phyloP scores from a whole-genome alignment of 2,888 invertebrate genomes.

The Tinea pellionella region DNA sequence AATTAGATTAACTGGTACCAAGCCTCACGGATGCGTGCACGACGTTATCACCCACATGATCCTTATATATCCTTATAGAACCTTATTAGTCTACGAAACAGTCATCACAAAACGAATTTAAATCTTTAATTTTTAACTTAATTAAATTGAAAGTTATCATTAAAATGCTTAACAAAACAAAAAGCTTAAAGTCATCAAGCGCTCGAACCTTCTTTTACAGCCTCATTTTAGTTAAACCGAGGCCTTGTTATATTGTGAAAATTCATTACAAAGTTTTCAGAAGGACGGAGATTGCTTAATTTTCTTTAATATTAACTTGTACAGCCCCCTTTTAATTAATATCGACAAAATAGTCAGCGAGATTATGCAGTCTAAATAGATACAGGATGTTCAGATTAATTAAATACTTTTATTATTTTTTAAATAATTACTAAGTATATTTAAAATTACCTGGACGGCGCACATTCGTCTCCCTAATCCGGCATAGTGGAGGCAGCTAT shows the following conservation, averaged over 20 bases:
- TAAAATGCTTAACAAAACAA: conserved; percentile 27
- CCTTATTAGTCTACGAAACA: too few relatives aligned
- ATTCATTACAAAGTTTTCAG: conserved; percentile 53
- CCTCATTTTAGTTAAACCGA: conserved; percentile 17
- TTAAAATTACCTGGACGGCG: too few relatives aligned
- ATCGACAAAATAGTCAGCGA: conserved; percentile 61
- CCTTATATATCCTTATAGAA: too few relatives aligned
- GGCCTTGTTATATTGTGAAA: conserved; percentile 42
- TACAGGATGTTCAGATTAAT: neutral
- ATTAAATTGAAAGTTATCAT: conserved; percentile 28
- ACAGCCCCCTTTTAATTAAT: conserved; percentile 68
- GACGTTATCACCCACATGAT: too few relatives aligned
- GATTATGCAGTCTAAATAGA: neutral
- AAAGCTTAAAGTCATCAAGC: conserved; percentile 18
- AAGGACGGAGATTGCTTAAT: conserved; percentile 61
- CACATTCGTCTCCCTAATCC: too few relatives aligned
- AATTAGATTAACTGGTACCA: too few relatives aligned
- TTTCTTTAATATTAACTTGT: conserved; percentile 70
- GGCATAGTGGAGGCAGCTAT: too few relatives aligned
- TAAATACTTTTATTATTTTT: too few relatives aligned
- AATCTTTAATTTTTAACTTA: conserved; percentile 16
- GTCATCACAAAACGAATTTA: neutral
- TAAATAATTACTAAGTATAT: too few relatives aligned
- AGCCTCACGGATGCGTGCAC: too few relatives aligned
- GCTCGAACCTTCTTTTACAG: neutral